These are phyloP conservation scores for Theocolax elegans DNA, from an alignment of 1,140 invertebrate species.

Conservation along the genomic window DNA sequence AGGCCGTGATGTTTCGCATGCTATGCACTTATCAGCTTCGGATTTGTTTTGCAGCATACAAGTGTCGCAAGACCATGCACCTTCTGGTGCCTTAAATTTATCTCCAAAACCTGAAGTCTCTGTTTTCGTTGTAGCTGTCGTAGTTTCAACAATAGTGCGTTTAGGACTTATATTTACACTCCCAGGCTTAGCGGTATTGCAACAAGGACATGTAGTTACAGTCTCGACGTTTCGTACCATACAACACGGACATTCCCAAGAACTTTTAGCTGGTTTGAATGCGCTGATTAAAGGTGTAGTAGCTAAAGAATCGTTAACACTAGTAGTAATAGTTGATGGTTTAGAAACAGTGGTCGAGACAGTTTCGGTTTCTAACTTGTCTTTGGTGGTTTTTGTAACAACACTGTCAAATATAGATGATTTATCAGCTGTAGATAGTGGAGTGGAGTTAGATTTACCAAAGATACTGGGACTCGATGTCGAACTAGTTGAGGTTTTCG, in stretches of 20 bases:
- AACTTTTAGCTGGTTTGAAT: conserved; percentile 61
- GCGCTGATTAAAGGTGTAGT: conserved; percentile 12
- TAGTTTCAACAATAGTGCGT: conserved; percentile 41
- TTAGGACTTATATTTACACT: conserved; percentile 45
- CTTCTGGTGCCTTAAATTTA: conserved; percentile 64
- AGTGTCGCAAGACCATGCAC: conserved; percentile 72
- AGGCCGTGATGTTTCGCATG: conserved; percentile 61
- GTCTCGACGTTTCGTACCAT: conserved; percentile 69
- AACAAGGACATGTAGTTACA: conserved; percentile 74
- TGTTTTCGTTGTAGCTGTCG: conserved; percentile 31
- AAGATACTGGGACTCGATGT: neutral
- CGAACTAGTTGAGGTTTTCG: neutral
- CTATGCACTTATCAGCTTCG: conserved; percentile 68
- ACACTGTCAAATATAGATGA: no score
- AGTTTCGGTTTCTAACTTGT: no score
- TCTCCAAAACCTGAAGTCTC: conserved; percentile 63
- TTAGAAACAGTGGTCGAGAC: neutral
- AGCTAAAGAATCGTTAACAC: neutral
- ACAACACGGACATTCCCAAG: conserved; percentile 73
- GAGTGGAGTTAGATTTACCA: neutral
- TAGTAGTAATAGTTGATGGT: neutral
- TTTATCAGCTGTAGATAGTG: no score
- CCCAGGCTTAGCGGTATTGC: conserved; percentile 74
- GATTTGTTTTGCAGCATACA: conserved; percentile 73
- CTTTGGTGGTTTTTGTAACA: no score